These are phyloP conservation scores for Romanogobio albipinnatus DNA, from an alignment of 2,113 vertebrate genomes.

Conservation along the genomic window DNA sequence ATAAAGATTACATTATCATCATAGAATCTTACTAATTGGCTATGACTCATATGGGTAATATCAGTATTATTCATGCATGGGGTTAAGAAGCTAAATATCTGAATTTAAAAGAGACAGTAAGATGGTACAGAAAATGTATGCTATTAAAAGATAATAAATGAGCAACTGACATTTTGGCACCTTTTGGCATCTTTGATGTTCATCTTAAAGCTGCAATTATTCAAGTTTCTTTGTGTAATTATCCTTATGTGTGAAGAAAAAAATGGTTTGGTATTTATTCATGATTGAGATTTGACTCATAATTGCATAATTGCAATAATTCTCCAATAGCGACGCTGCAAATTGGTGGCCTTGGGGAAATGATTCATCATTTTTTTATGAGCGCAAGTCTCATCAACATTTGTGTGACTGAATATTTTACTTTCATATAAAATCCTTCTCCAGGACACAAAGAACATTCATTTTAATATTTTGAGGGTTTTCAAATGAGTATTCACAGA, in stretches of 20 bases:
- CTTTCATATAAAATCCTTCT: background rate
- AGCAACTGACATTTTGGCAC: background rate
- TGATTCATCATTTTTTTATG: constrained; percentile 7
- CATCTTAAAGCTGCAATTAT: background rate
- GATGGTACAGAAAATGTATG: background rate
- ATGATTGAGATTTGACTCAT: constrained; percentile 22
- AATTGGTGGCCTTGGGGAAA: background rate
- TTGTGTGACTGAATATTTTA: constrained; percentile 2
- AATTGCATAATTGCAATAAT: constrained; percentile 18
- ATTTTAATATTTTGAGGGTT: background rate
- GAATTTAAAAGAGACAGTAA: background rate
- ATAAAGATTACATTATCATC: background rate
- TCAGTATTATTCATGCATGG: background rate
- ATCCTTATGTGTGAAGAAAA: background rate
- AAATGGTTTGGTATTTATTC: constrained; percentile 15
- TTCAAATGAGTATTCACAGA: background rate
- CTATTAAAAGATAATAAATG: background rate
- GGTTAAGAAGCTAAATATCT: background rate
- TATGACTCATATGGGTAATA: constrained; percentile 13
- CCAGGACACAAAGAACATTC: background rate
- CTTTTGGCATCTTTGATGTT: no score
- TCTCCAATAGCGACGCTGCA: constrained; percentile 1
- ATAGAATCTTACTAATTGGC: background rate
- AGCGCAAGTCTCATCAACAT: background rate
- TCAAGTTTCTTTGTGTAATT: background rate